A percentile compares a stretch with the other conserved stretches of the same genome.
phyloP scores from a whole-genome alignment of 37 sponge, comb jelly and placozoan genomes.

The Spongilla lacustris region DNA sequence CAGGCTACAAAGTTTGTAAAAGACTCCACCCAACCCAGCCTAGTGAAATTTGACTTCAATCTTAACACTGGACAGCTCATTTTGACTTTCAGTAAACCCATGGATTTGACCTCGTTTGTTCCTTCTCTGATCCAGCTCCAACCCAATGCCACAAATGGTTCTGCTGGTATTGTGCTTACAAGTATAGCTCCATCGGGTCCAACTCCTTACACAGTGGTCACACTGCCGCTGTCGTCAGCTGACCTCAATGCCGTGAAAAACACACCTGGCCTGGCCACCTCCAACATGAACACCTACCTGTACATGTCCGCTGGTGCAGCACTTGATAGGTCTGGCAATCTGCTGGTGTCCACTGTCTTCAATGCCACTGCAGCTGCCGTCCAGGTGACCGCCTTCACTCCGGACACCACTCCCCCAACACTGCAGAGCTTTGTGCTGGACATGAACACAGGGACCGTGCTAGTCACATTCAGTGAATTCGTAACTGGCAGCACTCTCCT shows the following conservation, averaged over 20 bases:
- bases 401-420: constrained; percentile 62
- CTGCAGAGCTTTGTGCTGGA: constrained; percentile 62
- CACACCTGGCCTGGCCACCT: constrained; percentile 49
- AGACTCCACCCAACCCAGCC: constrained; percentile 61
- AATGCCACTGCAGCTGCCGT: constrained; percentile 26
- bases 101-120: constrained; percentile 19
- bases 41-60: constrained; percentile 66
- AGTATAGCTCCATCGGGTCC: constrained; percentile 13
- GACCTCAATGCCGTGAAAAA: constrained; percentile 84
- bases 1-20: constrained; percentile 33
- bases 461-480: constrained; percentile 73
- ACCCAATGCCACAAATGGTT: constrained; percentile 7
- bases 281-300: constrained; percentile 42
- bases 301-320: constrained; percentile 57
- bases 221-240: constrained; percentile 23
- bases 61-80: constrained; percentile 66
- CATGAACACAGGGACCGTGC: constrained; percentile 59
- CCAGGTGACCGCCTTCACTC: constrained; percentile 41
- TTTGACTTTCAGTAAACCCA: constrained; percentile 77
- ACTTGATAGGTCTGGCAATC: constrained; percentile 56
- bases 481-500: constrained; percentile 58
- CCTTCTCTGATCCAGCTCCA: constrained; percentile 26
- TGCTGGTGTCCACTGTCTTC: constrained; percentile 29
- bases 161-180: constrained; percentile 28
- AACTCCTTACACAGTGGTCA: constrained; percentile 26